A percentile compares a stretch with the other conserved stretches of the same genome.
These are phyloP conservation scores for Pocillopora damicornis DNA, from an alignment of 64 coral and sea anemone genomes.

Conservation along the genomic window DNA sequence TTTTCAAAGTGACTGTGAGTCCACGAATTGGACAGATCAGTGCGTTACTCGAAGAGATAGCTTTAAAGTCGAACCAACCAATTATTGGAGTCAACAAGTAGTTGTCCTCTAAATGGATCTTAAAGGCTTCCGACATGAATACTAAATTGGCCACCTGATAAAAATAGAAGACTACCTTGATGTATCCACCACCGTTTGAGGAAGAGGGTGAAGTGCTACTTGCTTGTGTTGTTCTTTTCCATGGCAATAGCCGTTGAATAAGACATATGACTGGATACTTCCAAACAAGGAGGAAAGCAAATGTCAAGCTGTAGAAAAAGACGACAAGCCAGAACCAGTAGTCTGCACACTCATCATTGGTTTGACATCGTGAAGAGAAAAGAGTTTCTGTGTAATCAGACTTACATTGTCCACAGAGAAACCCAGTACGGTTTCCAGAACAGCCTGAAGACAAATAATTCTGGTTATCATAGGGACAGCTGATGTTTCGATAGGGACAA, in stretches of 20 bases:
- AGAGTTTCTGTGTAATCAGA: conserved; percentile 21
- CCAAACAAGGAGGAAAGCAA: conserved; percentile 40
- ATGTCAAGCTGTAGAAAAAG: background rate
- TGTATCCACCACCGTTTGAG: conserved; percentile 17
- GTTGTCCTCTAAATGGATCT: conserved; percentile 1
- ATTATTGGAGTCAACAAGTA: conserved; percentile 6
- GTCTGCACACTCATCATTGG: background rate
- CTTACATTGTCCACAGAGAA: conserved; percentile 38
- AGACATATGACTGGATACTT: conserved; percentile 17
- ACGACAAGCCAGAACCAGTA: conserved; percentile 44
- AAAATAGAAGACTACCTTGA: conserved; percentile 54
- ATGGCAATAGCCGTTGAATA: background rate
- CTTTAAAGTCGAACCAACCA: conserved; percentile 31
- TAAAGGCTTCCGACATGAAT: background rate
- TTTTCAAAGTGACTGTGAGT: conserved; percentile 25
- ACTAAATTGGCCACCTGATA: conserved; percentile 45
- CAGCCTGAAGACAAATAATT: conserved; percentile 6
- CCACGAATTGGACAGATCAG: conserved; percentile 29
- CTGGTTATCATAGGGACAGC: conserved; percentile 9
- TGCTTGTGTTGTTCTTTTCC: too few species aligned
- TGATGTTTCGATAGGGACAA: background rate
- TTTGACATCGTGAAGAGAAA: conserved; percentile 14
- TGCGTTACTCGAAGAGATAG: background rate
- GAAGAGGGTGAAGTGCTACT: background rate
- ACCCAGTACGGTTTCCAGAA: conserved; percentile 46